These are phyloP conservation scores for Clarias platycephalus DNA, from an alignment of 2,797 vertebrate species.

Conservation along the genomic window DNA sequence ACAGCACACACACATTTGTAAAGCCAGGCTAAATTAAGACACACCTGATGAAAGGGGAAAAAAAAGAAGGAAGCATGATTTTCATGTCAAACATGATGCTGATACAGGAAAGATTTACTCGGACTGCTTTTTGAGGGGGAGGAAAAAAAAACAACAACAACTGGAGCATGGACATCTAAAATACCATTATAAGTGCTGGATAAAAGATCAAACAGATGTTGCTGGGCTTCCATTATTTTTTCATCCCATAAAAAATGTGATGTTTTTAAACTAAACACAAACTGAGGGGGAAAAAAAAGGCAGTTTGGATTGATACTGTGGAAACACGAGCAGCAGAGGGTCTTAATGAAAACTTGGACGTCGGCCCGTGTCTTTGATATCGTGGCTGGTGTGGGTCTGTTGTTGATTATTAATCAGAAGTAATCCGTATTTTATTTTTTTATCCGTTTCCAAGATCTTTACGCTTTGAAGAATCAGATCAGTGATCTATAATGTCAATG, in stretches of 20 bases:
- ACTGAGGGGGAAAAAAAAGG: too few species aligned
- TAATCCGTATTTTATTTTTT: neutral
- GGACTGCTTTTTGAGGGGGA: neutral
- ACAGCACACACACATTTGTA: too few species aligned
- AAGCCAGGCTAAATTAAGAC: slow-evolving; percentile 5
- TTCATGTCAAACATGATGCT: neutral
- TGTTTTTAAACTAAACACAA: neutral
- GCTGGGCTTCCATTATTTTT: neutral
- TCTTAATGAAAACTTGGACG: slow-evolving; percentile 15
- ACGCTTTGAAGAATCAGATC: neutral
- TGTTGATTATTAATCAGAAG: slow-evolving; percentile 18
- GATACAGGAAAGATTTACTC: neutral
- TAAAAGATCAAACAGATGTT: slow-evolving; percentile 1
- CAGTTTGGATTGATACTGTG: neutral
- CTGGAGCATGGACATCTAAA: neutral
- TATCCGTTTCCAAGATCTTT: neutral
- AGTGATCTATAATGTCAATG: neutral
- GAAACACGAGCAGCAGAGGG: neutral
- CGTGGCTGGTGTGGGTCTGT: neutral
- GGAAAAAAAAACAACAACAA: too few species aligned
- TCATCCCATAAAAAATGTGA: neutral
- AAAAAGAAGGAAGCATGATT: neutral
- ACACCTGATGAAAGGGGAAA: neutral
- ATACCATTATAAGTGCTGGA: slow-evolving; percentile 4
- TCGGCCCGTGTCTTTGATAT: slow-evolving; percentile 9